Percentiles rank a stretch among this genome's conserved stretches.
Evolutionary conservation across 1,140 invertebrate species (phyloP).

Genomic region (Panulirus ornatus): DNA sequence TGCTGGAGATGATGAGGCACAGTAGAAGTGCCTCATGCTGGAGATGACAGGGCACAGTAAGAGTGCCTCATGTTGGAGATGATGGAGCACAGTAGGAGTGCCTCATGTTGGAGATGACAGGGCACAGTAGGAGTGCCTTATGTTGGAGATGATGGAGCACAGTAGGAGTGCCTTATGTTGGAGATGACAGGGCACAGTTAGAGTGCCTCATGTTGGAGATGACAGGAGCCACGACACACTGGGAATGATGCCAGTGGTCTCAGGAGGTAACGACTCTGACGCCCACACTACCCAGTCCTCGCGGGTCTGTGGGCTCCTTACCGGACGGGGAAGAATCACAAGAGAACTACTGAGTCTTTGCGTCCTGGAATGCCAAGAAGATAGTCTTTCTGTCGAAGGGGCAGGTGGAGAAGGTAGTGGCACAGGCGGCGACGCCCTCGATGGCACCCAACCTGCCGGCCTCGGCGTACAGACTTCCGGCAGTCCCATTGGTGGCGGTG

Average conservation of each 20-base stretch:
- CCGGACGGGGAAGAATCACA: background rate
- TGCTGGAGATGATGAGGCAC: too few relatives aligned
- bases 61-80: too few relatives aligned
- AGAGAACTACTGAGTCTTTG: background rate
- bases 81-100: too few relatives aligned
- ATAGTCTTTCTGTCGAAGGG: slow-evolving; percentile 40
- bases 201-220: background rate
- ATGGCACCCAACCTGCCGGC: background rate
- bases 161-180: too few relatives aligned
- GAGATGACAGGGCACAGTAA: too few relatives aligned
- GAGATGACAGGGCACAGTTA: background rate
- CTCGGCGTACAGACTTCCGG: slow-evolving; percentile 20
- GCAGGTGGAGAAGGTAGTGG: slow-evolving; percentile 22
- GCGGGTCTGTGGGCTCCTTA: background rate
- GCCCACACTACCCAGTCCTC: slow-evolving; percentile 30
- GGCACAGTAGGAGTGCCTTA: too few relatives aligned
- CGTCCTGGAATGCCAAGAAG: slow-evolving; percentile 36
- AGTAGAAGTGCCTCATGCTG: too few relatives aligned
- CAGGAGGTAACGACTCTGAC: too few relatives aligned
- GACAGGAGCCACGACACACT: background rate
- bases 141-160: too few relatives aligned
- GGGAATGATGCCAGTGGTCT: background rate
- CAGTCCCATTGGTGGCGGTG: slow-evolving; percentile 26
- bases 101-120: too few relatives aligned
- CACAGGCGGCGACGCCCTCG: slow-evolving; percentile 1